Conservation (phyloP, 2,888 invertebrate species). For the Zaprionus bogoriensis region DNA sequence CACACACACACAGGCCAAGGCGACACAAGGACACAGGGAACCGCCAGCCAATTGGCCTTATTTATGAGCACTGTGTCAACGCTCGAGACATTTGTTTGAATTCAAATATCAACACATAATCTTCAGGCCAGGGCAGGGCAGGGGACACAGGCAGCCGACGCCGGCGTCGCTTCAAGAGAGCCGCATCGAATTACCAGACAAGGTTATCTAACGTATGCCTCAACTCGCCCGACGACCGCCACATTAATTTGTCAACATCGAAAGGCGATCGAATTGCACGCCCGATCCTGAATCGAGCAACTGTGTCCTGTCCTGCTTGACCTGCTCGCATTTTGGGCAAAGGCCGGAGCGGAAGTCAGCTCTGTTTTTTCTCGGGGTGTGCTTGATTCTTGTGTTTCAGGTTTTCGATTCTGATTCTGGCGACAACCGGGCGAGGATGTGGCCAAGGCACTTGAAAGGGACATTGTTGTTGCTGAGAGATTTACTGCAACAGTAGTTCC, state of each 20-base stretch:
- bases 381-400: conserved; percentile 6
- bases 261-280: conserved; percentile 58
- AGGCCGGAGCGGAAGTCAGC: conserved; percentile 63
- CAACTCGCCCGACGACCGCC: conserved; percentile 28
- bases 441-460: conserved; percentile 48
- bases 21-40: conserved; percentile 25
- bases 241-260: conserved; percentile 72
- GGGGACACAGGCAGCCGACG: conserved; percentile 7
- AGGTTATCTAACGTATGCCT: conserved; percentile 43
- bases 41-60: conserved; percentile 49
- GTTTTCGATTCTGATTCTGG: conserved; percentile 25
- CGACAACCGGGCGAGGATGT: conserved; percentile 46
- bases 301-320: conserved; percentile 34
- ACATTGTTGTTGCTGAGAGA: conserved; percentile 44
- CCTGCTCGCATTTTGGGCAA: conserved; percentile 38
- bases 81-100: conserved; percentile 61
- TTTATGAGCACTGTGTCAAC: conserved; percentile 64
- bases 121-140: too few relatives aligned
- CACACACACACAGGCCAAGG: too few relatives aligned
- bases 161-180: conserved; percentile 40
- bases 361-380: conserved; percentile 24
- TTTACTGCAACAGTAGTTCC: conserved; percentile 24
- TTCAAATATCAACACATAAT: conserved; percentile 74
- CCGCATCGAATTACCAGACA: conserved; percentile 60
- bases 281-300: conserved; percentile 39